Conservation (phyloP, 2,888 invertebrate genomes). For the Macrophya alboannulata region DNA sequence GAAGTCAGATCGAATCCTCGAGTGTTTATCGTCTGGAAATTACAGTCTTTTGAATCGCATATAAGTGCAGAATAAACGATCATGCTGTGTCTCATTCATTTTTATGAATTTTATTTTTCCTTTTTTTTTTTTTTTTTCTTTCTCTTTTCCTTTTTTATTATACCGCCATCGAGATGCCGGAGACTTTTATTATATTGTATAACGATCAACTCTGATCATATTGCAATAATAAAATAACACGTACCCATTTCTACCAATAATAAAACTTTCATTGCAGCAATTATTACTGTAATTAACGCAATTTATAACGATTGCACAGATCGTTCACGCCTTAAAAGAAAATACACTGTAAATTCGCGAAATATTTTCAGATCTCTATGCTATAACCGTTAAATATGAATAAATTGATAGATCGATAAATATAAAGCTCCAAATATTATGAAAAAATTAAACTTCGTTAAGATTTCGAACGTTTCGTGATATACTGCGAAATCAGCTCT, state of each 20-base stretch:
- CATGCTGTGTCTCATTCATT: not conserved
- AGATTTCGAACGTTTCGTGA: too few species aligned
- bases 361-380: not conserved
- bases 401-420: too few species aligned
- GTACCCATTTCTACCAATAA: conserved; percentile 2
- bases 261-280: not conserved
- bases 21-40: conserved; percentile 38
- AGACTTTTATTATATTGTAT: not conserved
- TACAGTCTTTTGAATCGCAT: conserved; percentile 40
- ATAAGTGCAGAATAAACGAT: not conserved
- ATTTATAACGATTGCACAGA: not conserved
- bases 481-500: not conserved
- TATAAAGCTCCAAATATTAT: too few species aligned
- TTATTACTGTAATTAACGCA: not conserved
- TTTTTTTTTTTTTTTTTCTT: not conserved
- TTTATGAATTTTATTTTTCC: not conserved
- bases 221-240: not conserved
- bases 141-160: not conserved
- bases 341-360: not conserved
- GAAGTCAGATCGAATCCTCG: not conserved
- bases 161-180: not conserved
- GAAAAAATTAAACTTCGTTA: too few species aligned
- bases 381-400: not conserved
- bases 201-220: not conserved
- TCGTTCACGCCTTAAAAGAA: not conserved